Evolutionary conservation across 2,888 invertebrate species (phyloP), one percentile per base, ranked within the genome.

Genomic region (Drosophila vallismaia): DNA sequence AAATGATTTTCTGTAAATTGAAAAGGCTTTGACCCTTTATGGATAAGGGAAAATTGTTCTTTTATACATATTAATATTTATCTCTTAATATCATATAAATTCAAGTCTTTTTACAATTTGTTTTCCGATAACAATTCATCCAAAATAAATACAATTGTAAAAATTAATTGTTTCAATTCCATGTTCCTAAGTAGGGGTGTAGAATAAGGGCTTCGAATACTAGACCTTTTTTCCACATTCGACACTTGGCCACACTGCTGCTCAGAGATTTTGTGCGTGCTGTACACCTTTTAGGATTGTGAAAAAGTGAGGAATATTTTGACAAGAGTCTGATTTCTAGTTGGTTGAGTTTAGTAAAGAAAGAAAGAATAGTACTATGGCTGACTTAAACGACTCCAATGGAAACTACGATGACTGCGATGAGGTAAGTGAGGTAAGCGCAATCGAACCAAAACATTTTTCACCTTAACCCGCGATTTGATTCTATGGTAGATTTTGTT

Each of bases 371-470:
- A 52, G 40, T 40, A 62, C 56, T 63, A 89, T 89, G 89, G 76
- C 85, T 4, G 85, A 80, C 62, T 51, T 79, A 6, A 88, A 86
- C 33, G 86, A 89, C 67, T 88, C 88, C 4, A 88, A 88, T 63
- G 88, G 88, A 62, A 87, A 89, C 72, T 89, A 89, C 72, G 76
- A 85, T 19, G 85, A 85, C 54, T 86, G 84, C 50, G 89, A 89
- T 24, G 89, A 89, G 76, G 89, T 89, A 53, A 81, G 79, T 62
- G 31, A 4, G 1, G 2, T 33, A n/a, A n/a, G 10, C n/a, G 5
- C 33, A n/a, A 33, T 33, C 64, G 71, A 62, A 64, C 72, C 68
- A 58, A 70, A 56, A 57, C 44, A 31, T 51, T 52, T 59, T 33
- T 72, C 60, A 64, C 53, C 50, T 31, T 38, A 44, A 3, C 51